Base-by-base conservation (phyloP, 2,888 invertebrate species). In the Lathronympha strigana region DNA sequence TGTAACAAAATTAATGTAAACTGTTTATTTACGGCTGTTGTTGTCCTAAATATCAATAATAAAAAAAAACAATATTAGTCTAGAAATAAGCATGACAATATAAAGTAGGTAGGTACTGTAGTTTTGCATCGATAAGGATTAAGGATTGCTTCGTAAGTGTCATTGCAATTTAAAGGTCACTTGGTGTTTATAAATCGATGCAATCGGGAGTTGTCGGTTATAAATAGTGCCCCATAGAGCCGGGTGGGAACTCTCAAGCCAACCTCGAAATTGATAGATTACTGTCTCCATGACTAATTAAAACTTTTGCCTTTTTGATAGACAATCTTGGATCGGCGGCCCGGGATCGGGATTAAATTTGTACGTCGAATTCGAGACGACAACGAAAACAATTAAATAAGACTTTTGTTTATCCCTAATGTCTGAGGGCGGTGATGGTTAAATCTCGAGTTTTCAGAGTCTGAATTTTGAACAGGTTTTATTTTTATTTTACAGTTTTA, bases 361-460 rank as follows among this genome's bases (percentile, higher is more conserved):
- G 58, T 54, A 40, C 66, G 60, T 60, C 38, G 47, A 49, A 61
- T 54, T 61, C 49, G 49, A 66, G 61, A 47, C 31, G 63, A 40
- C 47, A 47, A 33, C 47, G 66, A 54, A 54, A 33, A 54, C 66
- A 54, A 61, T 66, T 66, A 60, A 66, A 40, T 61, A 66, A 54
- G 54, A 60, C 53, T 60, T 64, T 61, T 66, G 66, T 66, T 66
- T 66, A 66, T 66, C 40, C 63, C 58, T 19, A 33, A 57, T 57
- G 33, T 53, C 58, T 25, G 57, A 75, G 73, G 79, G 79, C 79
- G 81, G 78, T 80, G 75, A 23, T 23, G 47, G 23, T n/a, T 23
- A 13, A 6, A 47, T n/a, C 47, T 23, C 23, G 23, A 23, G n/a
- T 47, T 6, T 47, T 47, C 23, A 21, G 4, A 43, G 23, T 47